These are phyloP conservation scores for Symphodus melops DNA, from an alignment of 2,113 vertebrate genomes.

Conservation along the genomic window DNA sequence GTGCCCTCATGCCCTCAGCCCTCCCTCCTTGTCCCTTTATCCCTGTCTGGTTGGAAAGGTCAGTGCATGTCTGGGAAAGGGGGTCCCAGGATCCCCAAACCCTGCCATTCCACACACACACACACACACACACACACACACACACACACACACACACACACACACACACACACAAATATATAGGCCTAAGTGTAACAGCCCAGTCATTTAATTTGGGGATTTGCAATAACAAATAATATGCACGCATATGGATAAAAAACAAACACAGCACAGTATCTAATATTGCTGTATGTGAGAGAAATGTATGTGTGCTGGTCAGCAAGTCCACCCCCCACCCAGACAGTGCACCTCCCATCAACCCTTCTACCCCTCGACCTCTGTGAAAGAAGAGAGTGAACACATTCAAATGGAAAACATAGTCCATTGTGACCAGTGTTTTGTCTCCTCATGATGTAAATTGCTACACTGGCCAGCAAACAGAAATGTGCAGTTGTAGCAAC, in stretches of 20 bases:
- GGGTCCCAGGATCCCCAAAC: constrained; percentile 90
- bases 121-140: constrained; percentile 35
- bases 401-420: constrained; percentile 81
- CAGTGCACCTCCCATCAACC: constrained; percentile 42
- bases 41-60: constrained; percentile 99
- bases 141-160: constrained; percentile 4
- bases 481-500: constrained; percentile 58
- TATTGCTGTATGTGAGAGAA: constrained; percentile 48
- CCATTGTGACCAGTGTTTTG: constrained; percentile 72
- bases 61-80: constrained; percentile 96
- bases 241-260: constrained; percentile 65
- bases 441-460: constrained; percentile 79
- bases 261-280: constrained; percentile 65
- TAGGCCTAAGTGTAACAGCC: background rate
- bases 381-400: constrained; percentile 70
- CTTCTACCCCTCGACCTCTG: constrained; percentile 27
- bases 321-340: constrained; percentile 59
- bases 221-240: constrained; percentile 87
- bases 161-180: constrained; percentile 13
- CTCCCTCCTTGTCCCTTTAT: constrained; percentile 88
- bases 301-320: constrained; percentile 88
- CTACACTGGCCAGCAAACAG: constrained; percentile 63
- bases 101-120: constrained; percentile 30
- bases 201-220: constrained; percentile 76
- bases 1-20: constrained; percentile 69